These are phyloP conservation scores for Archips xylosteana DNA, from an alignment of 2,888 invertebrate genomes.

Conservation along the genomic window DNA sequence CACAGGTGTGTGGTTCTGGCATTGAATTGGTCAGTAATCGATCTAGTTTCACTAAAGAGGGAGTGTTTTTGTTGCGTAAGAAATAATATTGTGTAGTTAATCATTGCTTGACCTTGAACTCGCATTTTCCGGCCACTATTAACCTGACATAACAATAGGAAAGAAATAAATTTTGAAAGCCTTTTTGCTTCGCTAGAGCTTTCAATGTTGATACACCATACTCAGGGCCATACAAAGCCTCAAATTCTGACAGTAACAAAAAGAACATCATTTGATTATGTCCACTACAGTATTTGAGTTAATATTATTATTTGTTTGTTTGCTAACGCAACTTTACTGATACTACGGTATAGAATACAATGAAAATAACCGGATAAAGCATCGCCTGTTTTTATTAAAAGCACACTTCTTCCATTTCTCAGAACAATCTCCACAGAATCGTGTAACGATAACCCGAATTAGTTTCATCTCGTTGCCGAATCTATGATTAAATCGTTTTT, in stretches of 20 bases:
- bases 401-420: constrained; percentile 37
- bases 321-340: no score
- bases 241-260: no score
- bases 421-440: constrained; percentile 52
- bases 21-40: constrained; percentile 53
- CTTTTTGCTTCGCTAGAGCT: no score
- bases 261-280: no score
- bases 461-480: constrained; percentile 50
- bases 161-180: not conserved
- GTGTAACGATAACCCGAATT: constrained; percentile 52
- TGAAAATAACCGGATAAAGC: not conserved
- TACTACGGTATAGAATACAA: not conserved
- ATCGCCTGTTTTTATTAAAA: not conserved
- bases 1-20: constrained; percentile 53
- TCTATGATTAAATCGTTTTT: constrained; percentile 75
- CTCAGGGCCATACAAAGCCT: no score
- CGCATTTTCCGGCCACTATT: constrained; percentile 3
- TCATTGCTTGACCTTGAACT: constrained; percentile 32
- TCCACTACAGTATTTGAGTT: not conserved
- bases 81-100: constrained; percentile 31
- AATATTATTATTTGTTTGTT: no score
- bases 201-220: no score
- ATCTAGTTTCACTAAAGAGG: constrained; percentile 46
- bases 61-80: constrained; percentile 31
- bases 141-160: not conserved